These are phyloP conservation scores for Ptilonorhynchus violaceus DNA, from an alignment of 2,113 vertebrate genomes.

Conservation along the genomic window DNA sequence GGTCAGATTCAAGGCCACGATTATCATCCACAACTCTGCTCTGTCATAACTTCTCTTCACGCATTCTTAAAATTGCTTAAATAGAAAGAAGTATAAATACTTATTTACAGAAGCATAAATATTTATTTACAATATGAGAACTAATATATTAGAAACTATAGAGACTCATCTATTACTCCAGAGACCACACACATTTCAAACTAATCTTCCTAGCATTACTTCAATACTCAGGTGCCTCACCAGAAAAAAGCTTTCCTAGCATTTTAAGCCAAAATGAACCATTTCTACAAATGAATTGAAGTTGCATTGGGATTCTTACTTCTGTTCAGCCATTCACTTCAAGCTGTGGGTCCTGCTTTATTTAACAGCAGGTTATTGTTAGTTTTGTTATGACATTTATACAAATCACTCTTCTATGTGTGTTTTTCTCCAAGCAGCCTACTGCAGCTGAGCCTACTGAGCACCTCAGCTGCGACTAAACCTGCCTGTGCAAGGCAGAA, in stretches of 20 bases:
- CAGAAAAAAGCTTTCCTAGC: background rate
- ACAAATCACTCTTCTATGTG: background rate
- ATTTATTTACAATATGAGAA: background rate
- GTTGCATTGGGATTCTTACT: background rate
- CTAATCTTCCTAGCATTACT: background rate
- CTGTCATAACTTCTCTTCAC: background rate
- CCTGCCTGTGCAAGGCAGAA: background rate
- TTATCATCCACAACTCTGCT: background rate
- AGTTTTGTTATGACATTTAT: background rate
- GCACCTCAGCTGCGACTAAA: too few species aligned
- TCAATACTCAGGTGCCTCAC: background rate
- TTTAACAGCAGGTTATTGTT: background rate
- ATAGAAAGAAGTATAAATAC: background rate
- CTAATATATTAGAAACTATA: background rate
- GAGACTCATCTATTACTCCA: background rate
- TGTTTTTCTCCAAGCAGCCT: background rate
- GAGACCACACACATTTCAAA: background rate
- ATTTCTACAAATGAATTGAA: background rate
- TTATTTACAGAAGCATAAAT: background rate
- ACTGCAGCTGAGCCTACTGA: background rate
- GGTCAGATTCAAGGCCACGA: background rate
- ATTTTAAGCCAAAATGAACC: background rate
- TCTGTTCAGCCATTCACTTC: background rate
- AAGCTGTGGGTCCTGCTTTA: background rate
- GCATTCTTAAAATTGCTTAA: background rate